These are phyloP conservation scores for human (Homo sapiens) DNA, from an alignment of 2,113 vertebrate species.

Conservation along the genomic window DNA sequence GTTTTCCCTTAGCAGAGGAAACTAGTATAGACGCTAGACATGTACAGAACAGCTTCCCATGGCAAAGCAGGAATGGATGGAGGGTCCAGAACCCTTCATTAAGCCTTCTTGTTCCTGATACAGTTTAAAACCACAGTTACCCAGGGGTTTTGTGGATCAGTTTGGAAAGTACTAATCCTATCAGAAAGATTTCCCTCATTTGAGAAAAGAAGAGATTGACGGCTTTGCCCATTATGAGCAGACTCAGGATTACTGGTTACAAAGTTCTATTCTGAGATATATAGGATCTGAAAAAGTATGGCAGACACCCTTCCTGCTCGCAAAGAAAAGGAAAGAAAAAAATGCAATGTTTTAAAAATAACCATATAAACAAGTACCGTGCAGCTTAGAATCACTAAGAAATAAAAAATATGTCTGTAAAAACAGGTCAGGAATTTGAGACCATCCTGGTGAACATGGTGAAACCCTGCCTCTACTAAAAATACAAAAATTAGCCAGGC, in stretches of 20 bases:
- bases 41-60: not conserved
- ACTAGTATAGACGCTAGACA: too few species aligned
- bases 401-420: not conserved
- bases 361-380: not conserved
- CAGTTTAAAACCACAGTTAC: not conserved
- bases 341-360: not conserved
- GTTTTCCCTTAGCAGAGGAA: not conserved
- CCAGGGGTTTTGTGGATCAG: not conserved
- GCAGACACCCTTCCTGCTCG: not conserved
- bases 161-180: not conserved
- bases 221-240: not conserved
- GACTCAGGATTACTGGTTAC: not conserved
- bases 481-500: too few species aligned
- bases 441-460: too few species aligned
- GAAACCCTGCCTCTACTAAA: too few species aligned
- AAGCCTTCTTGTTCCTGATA: not conserved
- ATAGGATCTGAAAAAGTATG: not conserved
- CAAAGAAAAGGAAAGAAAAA: not conserved
- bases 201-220: not conserved
- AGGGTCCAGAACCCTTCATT: rapidly evolving
- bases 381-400: not conserved
- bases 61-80: not conserved
- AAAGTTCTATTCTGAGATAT: not conserved
- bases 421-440: not conserved
- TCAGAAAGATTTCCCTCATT: not conserved